Evolutionary conservation across 2,113 vertebrate genomes (phyloP), one percentile per base, ranked within the genome.

Genomic region (Clinocottus analis): DNA sequence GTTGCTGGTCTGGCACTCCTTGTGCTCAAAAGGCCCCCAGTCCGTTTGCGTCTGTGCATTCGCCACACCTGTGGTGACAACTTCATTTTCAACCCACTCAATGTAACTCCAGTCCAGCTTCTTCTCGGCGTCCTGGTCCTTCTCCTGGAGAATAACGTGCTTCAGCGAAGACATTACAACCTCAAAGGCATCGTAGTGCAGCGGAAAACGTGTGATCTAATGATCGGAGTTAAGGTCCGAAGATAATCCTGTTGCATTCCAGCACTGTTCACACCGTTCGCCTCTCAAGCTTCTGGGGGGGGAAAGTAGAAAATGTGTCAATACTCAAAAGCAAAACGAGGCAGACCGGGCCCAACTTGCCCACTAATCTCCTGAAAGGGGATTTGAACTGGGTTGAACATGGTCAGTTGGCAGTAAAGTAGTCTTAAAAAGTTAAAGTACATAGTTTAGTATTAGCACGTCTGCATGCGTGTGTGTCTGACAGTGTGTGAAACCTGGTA

Each of bases 71-170:
- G 86, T 47, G 2, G 47, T 60, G 59, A 83, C 82, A 0, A 77
- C 88, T 66, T 92, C 91, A 78, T 91, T 90, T 37, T 91, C 87
- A 7, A 45, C 83, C 93, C 93, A 94, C 73, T 94, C 88, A 1
- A 94, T 92, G 84, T 90, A 93, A 79, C 86, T 93, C 94, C 94
- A 94, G 60, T 80, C 91, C 79, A 95, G 88, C 27, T 78, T 91
- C 85, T 91, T 92, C 5, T 90, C 92, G 7, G 75, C 79, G 39
- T 90, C 87, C 68, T 91, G 87, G 45, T 90, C 90, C 19, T 93
- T 93, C 19, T 93, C 91, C 19, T 81, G 85, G 16, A 93, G 85
- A 47, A 91, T 84, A 11, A 91, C 89, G 64, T 92, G 90, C 66
- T 92, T 90, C 87, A 94, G 56, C 16, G 91, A 79, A 83, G 94